Base-by-base conservation (phyloP, 2,113 vertebrate species). In the Bujurquina vittata region DNA sequence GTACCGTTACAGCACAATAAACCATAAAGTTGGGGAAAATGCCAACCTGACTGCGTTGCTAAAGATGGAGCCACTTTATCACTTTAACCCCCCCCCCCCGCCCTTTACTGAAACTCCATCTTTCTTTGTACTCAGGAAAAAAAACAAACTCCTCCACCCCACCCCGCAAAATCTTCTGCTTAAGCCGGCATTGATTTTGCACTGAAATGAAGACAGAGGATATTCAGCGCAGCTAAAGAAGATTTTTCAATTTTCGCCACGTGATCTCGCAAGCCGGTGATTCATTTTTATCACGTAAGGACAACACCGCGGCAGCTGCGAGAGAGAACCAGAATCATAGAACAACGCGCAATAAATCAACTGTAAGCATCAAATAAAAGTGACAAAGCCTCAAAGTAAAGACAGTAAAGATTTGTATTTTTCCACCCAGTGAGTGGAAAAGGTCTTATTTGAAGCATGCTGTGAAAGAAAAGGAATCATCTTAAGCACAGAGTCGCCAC, bases 151-250 rank as follows among this genome's bases (percentile, higher is more conserved):
- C 63, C 22, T 22, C 40, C 40, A 29, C 40, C 5, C 63, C 3
- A 4, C 52, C 69, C 4, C 61, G 79, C 43, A 79, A 35, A 40
- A 67, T 63, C 43, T 55, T 72, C 29, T 61, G 60, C 59, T 87
- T 84, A 77, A 72, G 69, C 72, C 1, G 3, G 6, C 60, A 93
- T 91, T 87, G 91, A 93, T 95, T 95, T 92, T 91, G 79, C 76
- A 59, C 74, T 89, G 67, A 91, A 91, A 91, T 84, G 58, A 91
- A 91, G 77, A 88, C 75, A 67, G 85, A 84, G 73, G 69, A 85
- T 78, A 86, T 85, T 91, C 77, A 80, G 63, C 60, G 75, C 22
- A 17, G 75, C 88, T 65, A 77, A 83, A 83, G 81, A 72, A 60
- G 26, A 86, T 81, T 83, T 84, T 86, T 83, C 55, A 81, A 76